Percentiles rank a stretch among this genome's conserved stretches.
Evolutionary conservation across 2,888 invertebrate genomes (phyloP).

Genomic region (Orchesellides sinensis): DNA sequence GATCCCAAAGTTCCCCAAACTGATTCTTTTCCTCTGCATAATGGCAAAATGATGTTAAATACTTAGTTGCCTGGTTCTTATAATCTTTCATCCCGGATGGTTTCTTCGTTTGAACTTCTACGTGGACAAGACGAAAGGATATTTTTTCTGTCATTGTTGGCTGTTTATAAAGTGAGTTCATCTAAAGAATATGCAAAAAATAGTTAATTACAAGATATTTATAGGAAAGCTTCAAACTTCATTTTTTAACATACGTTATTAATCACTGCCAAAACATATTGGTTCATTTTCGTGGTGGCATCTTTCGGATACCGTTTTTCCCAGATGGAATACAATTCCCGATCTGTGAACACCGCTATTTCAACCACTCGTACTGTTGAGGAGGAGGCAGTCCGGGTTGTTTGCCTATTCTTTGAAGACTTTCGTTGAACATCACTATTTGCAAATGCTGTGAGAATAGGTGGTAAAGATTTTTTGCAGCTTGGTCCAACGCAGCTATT

Average conservation of each 20-base stretch:
- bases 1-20: constrained; percentile 53
- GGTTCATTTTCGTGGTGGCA: constrained; percentile 43
- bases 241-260: constrained; percentile 53
- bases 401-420: not conserved
- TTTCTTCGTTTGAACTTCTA: constrained; percentile 49
- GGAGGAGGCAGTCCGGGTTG: not conserved
- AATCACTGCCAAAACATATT: constrained; percentile 48
- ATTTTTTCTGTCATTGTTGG: constrained; percentile 48
- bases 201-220: not conserved
- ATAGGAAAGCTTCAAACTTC: not conserved
- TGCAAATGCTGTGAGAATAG: not conserved
- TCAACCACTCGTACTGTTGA: constrained; percentile 51
- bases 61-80: constrained; percentile 36
- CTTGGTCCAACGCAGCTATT: not conserved
- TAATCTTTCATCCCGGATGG: constrained; percentile 21
- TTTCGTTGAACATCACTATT: not conserved
- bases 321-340: constrained; percentile 32
- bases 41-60: constrained; percentile 60
- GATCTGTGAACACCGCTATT: constrained; percentile 66
- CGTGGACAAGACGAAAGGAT: constrained; percentile 53
- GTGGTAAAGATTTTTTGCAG: not conserved
- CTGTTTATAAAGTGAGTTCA: constrained; percentile 65
- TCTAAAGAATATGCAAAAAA: constrained; percentile 23
- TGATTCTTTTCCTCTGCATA: constrained; percentile 64
- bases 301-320: constrained; percentile 40